phyloP scores from a whole-genome alignment of 2,888 invertebrate species.

The Aquatica leii region DNA sequence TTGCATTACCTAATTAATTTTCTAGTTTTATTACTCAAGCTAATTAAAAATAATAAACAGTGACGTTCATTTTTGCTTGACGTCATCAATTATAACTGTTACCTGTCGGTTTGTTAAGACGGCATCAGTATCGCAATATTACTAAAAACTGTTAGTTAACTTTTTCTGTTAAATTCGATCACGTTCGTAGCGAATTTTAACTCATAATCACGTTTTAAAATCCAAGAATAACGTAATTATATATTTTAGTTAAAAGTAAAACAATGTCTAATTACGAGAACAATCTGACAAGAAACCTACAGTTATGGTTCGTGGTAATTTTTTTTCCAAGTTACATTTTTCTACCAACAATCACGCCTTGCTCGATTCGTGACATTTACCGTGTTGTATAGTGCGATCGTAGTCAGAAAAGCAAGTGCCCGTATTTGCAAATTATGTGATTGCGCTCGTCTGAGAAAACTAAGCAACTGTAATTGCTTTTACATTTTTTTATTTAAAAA shows the following conservation, averaged over 20 bases:
- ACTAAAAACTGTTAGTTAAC: too few species aligned
- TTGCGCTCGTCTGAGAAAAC: constrained; percentile 33
- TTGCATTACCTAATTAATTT: too few species aligned
- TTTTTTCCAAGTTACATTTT: constrained; percentile 40
- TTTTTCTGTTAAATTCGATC: too few species aligned
- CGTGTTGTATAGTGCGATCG: constrained; percentile 43
- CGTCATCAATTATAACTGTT: too few species aligned
- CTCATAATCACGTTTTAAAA: constrained; percentile 15
- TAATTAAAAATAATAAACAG: too few species aligned
- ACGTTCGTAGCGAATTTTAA: too few species aligned
- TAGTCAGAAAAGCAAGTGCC: constrained; percentile 46
- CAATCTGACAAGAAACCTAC: constrained; percentile 44
- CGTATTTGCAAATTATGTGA: constrained; percentile 47
- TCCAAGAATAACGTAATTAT: constrained; percentile 17
- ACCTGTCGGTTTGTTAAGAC: too few species aligned
- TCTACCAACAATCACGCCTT: constrained; percentile 49
- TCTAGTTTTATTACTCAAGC: too few species aligned
- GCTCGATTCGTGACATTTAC: constrained; percentile 50
- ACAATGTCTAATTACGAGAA: constrained; percentile 42
- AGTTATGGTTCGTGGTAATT: constrained; percentile 44
- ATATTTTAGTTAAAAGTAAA: constrained; percentile 19
- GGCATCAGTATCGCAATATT: too few species aligned
- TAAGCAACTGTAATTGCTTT: constrained; percentile 30
- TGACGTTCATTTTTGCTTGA: too few species aligned
- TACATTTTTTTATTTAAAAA: constrained; percentile 19